These are phyloP conservation scores for Syngnathus scovelli DNA, from an alignment of 2,113 vertebrate species.

Conservation along the genomic window DNA sequence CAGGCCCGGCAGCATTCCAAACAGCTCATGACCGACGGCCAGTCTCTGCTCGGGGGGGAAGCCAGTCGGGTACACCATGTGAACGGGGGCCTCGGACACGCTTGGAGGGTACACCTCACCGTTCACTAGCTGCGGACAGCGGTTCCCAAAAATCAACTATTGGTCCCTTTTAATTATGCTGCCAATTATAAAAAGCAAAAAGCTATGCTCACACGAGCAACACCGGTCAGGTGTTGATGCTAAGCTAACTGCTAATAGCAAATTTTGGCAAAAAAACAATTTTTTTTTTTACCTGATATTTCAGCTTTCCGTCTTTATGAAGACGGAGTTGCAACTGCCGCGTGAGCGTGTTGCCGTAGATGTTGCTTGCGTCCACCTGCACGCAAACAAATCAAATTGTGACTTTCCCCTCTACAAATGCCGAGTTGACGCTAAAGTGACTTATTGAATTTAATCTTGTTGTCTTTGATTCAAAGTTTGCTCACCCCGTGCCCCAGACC, in stretches of 20 bases:
- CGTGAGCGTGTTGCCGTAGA: neutral
- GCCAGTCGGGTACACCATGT: slow-evolving; percentile 81
- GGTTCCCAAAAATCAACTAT: too few relatives aligned
- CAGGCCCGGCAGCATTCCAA: slow-evolving; percentile 87
- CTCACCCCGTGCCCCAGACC: neutral
- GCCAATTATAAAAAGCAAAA: too few relatives aligned
- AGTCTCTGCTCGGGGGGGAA: slow-evolving; percentile 65
- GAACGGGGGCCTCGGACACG: slow-evolving; percentile 66
- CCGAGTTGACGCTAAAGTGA: too few relatives aligned
- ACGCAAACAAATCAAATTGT: neutral
- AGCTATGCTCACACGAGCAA: too few relatives aligned
- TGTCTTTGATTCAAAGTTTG: neutral
- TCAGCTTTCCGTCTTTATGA: slow-evolving; percentile 87
- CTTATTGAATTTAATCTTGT: neutral
- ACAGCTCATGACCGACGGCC: slow-evolving; percentile 90
- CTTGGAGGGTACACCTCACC: slow-evolving; percentile 85
- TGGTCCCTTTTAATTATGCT: too few relatives aligned
- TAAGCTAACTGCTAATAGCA: too few relatives aligned
- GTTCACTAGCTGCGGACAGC: slow-evolving; percentile 71
- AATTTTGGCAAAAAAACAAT: neutral
- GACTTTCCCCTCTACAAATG: too few relatives aligned
- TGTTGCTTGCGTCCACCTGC: neutral
- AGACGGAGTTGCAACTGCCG: slow-evolving; percentile 84
- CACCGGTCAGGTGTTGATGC: too few relatives aligned
- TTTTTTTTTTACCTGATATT: slow-evolving; percentile 80